Evolutionary conservation across 1,140 invertebrate genomes (phyloP).

Genomic region (Lineus longissimus): DNA sequence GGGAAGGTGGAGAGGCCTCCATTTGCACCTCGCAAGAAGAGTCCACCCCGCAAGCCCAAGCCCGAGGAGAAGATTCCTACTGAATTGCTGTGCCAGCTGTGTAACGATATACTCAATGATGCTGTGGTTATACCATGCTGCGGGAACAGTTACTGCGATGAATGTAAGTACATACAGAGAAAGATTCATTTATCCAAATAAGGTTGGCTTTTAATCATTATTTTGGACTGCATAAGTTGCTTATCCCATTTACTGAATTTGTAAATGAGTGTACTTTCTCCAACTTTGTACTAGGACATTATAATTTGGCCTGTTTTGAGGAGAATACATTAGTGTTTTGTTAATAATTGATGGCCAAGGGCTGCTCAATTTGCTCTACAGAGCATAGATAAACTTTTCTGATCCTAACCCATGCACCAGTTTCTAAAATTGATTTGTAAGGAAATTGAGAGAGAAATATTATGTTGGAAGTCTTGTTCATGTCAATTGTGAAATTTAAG

Average conservation of each 20-base stretch:
- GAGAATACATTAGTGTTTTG: too few species aligned
- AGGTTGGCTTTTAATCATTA: constrained; percentile 11
- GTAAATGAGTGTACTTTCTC: neutral
- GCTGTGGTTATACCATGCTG: constrained; percentile 96
- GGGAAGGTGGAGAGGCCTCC: constrained; percentile 67
- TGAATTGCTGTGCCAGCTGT: constrained; percentile 85
- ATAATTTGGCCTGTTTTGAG: too few species aligned
- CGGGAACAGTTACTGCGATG: constrained; percentile 96
- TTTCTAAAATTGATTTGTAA: too few species aligned
- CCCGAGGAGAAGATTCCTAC: constrained; percentile 65
- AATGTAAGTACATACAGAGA: constrained; percentile 70
- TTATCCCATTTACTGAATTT: constrained; percentile 11
- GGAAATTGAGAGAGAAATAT: too few species aligned
- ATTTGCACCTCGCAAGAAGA: constrained; percentile 59
- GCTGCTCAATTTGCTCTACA: too few species aligned
- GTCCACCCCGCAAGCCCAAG: constrained; percentile 62
- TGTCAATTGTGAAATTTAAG: too few species aligned
- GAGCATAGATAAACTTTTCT: too few species aligned
- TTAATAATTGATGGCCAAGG: too few species aligned
- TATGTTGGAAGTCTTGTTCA: too few species aligned
- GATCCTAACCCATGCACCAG: too few species aligned
- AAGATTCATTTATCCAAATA: constrained; percentile 11
- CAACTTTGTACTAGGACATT: too few species aligned
- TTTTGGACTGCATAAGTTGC: neutral
- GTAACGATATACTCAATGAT: constrained; percentile 88